Conservation (phyloP, 1,140 invertebrate species). For the Drosophila malerkotliana region DNA sequence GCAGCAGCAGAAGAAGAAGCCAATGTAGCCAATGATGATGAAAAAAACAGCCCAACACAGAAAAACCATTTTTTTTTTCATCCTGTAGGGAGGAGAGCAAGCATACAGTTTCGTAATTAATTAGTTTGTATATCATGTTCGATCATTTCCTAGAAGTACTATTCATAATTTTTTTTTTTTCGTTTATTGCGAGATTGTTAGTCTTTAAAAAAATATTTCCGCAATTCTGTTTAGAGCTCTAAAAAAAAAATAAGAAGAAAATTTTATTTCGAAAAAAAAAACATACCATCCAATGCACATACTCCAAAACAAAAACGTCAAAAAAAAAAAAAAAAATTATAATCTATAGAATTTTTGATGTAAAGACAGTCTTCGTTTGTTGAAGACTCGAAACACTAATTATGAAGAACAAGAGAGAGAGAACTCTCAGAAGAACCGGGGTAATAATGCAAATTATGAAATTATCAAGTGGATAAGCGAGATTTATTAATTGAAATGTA, state of each 20-base stretch:
- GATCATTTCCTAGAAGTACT: slow-evolving; percentile 48
- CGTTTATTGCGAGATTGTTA: slow-evolving; percentile 67
- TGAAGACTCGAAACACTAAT: slow-evolving; percentile 45
- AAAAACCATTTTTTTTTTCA: slow-evolving; percentile 24
- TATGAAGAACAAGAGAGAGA: slow-evolving; percentile 6
- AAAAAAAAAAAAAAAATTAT: background rate
- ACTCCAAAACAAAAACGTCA: slow-evolving; percentile 33
- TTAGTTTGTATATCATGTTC: slow-evolving; percentile 51
- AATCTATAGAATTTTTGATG: slow-evolving; percentile 40
- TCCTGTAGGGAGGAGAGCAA: slow-evolving; percentile 40
- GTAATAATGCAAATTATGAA: background rate
- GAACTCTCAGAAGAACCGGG: slow-evolving; percentile 4
- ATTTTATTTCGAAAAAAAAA: slow-evolving; percentile 21
- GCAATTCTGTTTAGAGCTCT: slow-evolving; percentile 32
- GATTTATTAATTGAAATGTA: slow-evolving; percentile 26
- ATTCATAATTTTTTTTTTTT: slow-evolving; percentile 49
- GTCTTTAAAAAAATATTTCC: slow-evolving; percentile 40
- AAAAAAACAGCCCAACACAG: background rate
- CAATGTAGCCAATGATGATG: slow-evolving; percentile 14
- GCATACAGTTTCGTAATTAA: slow-evolving; percentile 57
- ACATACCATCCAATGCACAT: slow-evolving; percentile 42
- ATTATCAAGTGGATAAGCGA: slow-evolving; percentile 1
- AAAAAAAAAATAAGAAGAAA: slow-evolving; percentile 14
- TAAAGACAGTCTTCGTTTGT: slow-evolving; percentile 66
- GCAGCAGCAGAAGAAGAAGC: slow-evolving; percentile 20